Evolutionary conservation across 2,797 vertebrate species (phyloP).

Genomic region (Tokudaia tokunoshimensis): DNA sequence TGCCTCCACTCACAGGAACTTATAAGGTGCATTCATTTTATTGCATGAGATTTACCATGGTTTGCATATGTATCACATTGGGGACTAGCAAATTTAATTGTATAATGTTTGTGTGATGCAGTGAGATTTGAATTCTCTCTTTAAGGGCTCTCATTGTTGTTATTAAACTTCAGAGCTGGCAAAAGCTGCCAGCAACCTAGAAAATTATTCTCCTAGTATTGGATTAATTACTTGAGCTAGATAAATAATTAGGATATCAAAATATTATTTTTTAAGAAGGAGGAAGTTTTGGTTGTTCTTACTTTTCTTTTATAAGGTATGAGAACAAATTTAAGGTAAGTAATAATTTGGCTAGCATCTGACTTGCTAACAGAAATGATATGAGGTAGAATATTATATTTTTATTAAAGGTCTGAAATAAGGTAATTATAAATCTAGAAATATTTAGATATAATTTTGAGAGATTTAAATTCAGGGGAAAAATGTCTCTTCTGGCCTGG

Average conservation of each 20-base stretch:
- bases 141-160: not conserved
- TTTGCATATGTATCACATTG: not conserved
- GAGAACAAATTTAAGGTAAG: not conserved
- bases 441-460: not conserved
- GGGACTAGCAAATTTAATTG: slow-evolving; percentile 20
- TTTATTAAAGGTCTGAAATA: not conserved
- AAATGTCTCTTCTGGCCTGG: not conserved
- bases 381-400: slow-evolving; percentile 1
- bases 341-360: not conserved
- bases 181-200: not conserved
- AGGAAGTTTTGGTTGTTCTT: not conserved
- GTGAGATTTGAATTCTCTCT: slow-evolving; percentile 7
- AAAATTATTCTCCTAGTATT: slow-evolving; percentile 29
- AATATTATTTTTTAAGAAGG: slow-evolving; percentile 6
- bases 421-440: not conserved
- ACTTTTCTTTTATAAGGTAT: not conserved
- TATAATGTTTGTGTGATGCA: not conserved
- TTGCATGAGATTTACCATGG: not conserved
- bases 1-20: not conserved
- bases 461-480: not conserved
- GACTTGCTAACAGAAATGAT: not conserved
- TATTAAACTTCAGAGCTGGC: slow-evolving; percentile 1
- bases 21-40: not conserved
- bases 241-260: not conserved
- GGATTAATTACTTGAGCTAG: slow-evolving; percentile 10